Evolutionary conservation across 1,140 invertebrate species (phyloP).

Genomic region (Zophobas atratus): DNA sequence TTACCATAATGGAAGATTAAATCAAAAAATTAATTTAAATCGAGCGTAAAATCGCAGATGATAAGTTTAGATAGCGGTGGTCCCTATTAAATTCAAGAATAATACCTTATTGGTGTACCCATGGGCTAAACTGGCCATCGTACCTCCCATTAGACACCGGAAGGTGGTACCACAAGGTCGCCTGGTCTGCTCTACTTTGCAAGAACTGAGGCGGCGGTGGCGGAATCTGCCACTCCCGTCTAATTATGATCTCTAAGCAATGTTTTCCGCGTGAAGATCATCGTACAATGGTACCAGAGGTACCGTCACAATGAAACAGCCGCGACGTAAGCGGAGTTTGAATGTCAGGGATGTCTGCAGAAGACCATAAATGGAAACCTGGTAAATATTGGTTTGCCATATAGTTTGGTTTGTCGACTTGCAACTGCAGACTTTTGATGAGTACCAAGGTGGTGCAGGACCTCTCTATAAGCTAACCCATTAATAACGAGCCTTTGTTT

Average conservation of each 20-base stretch:
- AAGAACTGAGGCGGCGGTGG: conserved; percentile 39
- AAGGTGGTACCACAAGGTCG: conserved; percentile 41
- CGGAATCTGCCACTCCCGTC: conserved; percentile 43
- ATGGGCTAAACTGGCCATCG: conserved; percentile 13
- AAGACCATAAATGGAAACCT: conserved; percentile 25
- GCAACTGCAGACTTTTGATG: neutral
- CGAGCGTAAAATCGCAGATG: conserved; percentile 17
- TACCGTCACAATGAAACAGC: conserved; percentile 3
- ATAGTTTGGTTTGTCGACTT: conserved; percentile 5
- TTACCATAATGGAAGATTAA: neutral
- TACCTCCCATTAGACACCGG: conserved; percentile 20
- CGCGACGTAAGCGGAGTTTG: neutral
- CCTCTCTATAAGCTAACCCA: neutral
- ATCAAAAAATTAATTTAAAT: conserved; percentile 10
- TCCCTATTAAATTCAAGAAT: neutral
- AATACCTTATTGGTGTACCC: neutral
- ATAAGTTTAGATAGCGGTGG: neutral
- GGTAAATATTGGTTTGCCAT: conserved; percentile 15
- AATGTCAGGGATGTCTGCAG: neutral
- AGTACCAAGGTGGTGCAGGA: neutral
- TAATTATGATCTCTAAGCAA: conserved; percentile 3
- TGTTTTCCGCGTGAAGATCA: conserved; percentile 43
- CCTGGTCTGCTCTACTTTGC: conserved; percentile 47
- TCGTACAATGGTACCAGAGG: neutral
- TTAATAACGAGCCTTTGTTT: neutral